Evolutionary conservation across 2,888 invertebrate species (phyloP).

Genomic region (Lochmaea crataegi): DNA sequence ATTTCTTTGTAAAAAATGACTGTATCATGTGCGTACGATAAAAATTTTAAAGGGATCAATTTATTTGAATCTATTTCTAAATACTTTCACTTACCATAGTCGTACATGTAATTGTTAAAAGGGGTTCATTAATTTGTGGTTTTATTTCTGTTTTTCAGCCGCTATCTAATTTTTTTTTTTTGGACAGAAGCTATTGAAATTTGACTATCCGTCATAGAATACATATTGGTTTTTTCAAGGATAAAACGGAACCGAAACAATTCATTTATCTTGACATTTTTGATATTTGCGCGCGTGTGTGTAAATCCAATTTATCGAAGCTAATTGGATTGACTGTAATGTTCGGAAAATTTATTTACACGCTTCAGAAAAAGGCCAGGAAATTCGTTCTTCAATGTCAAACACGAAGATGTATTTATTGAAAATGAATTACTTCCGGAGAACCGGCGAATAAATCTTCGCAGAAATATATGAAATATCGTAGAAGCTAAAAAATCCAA

Average conservation of each 20-base stretch:
- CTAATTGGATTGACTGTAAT: not conserved
- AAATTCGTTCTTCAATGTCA: not conserved
- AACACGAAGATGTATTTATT: slow-evolving; percentile 7
- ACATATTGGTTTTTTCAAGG: not conserved
- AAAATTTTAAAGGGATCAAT: no score
- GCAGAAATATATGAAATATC: not conserved
- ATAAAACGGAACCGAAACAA: not conserved
- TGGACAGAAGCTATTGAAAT: no score
- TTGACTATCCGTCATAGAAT: no score
- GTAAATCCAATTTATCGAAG: slow-evolving; percentile 8
- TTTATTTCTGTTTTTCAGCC: no score
- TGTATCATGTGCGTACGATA: no score
- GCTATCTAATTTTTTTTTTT: no score
- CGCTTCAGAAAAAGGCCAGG: not conserved
- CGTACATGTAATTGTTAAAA: no score
- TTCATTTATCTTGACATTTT: slow-evolving; percentile 13
- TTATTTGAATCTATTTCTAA: no score
- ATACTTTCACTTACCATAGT: no score
- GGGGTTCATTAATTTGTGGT: no score
- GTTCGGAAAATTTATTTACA: slow-evolving; percentile 1
- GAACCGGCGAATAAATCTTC: not conserved
- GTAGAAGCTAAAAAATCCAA: not conserved
- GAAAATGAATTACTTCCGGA: slow-evolving; percentile 2
- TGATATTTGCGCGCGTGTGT: not conserved
- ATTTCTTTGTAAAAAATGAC: no score